Evolutionary conservation across 2,888 invertebrate genomes (phyloP).

Genomic region (Pteria penguin): DNA sequence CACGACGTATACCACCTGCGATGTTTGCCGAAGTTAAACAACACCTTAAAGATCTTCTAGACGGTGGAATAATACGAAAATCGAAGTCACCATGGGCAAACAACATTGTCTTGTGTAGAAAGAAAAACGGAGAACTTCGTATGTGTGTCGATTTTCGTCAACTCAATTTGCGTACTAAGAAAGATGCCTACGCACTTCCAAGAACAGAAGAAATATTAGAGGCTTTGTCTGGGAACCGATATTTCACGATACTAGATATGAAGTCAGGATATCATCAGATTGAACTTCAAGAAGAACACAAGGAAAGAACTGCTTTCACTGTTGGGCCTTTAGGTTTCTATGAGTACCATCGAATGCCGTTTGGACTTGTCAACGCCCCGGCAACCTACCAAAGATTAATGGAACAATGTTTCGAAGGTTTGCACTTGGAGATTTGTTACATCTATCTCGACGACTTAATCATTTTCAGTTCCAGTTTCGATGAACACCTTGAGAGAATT

Average conservation of each 20-base stretch:
- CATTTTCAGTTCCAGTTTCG: conserved; percentile 28
- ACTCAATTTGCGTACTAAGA: not conserved
- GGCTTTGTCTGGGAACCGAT: not conserved
- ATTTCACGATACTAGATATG: not conserved
- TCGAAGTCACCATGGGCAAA: conserved; percentile 18
- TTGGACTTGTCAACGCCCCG: too few species aligned
- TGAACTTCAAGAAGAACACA: conserved; percentile 16
- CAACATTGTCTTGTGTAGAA: conserved; percentile 18
- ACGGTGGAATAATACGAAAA: conserved; percentile 2
- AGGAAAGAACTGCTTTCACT: conserved; percentile 22
- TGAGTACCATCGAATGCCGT: conserved; percentile 18
- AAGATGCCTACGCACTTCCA: not conserved
- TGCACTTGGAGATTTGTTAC: conserved; percentile 2
- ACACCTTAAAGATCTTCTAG: conserved; percentile 18
- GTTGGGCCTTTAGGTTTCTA: conserved; percentile 23
- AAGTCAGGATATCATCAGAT: conserved; percentile 18
- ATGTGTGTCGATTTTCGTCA: conserved; percentile 8
- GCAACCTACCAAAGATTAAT: not conserved
- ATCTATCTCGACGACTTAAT: conserved; percentile 1
- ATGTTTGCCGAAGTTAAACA: conserved; percentile 23
- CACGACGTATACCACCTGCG: conserved; percentile 17
- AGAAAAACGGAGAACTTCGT: not conserved
- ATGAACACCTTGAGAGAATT: conserved; percentile 39
- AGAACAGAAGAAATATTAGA: not conserved
- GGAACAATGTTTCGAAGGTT: not conserved